phyloP scores from a whole-genome alignment of 2,797 vertebrate genomes.

The Eutrigla gurnardus region DNA sequence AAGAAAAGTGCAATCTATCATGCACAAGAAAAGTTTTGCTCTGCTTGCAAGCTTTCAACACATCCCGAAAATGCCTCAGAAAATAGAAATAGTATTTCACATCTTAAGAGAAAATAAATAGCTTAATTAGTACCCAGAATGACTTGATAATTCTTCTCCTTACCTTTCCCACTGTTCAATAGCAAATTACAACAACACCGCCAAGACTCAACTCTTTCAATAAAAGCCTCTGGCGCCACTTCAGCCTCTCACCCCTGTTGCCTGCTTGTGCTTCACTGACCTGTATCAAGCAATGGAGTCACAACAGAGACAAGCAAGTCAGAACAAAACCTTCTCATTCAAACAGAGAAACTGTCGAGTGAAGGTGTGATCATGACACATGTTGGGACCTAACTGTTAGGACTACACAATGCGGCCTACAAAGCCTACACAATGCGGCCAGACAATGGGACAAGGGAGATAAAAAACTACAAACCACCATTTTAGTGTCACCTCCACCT shows the following conservation, averaged over 20 bases:
- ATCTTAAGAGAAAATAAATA: not conserved
- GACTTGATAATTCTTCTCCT: slow-evolving; percentile 13
- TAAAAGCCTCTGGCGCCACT: slow-evolving; percentile 27
- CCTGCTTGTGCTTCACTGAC: slow-evolving; percentile 52
- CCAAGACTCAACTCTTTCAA: slow-evolving; percentile 20
- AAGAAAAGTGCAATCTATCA: not conserved
- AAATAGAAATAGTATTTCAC: not conserved
- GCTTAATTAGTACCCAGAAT: not conserved
- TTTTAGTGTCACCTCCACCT: too few relatives aligned
- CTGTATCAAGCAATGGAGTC: slow-evolving; percentile 54
- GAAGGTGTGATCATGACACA: slow-evolving; percentile 1
- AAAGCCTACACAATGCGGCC: too few relatives aligned
- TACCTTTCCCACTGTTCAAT: slow-evolving; percentile 41
- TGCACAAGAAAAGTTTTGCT: not conserved
- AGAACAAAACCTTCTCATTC: slow-evolving; percentile 29
- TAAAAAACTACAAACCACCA: too few relatives aligned
- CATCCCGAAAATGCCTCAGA: not conserved
- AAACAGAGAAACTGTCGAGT: slow-evolving; percentile 16
- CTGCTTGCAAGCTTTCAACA: not conserved
- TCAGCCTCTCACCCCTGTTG: slow-evolving; percentile 30
- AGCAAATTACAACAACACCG: slow-evolving; percentile 7
- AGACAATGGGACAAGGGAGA: too few relatives aligned
- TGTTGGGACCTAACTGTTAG: too few relatives aligned
- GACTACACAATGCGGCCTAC: too few relatives aligned
- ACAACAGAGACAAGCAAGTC: slow-evolving; percentile 23